Conservation (phyloP, 2,113 vertebrate species). For the Pavo muticus region DNA sequence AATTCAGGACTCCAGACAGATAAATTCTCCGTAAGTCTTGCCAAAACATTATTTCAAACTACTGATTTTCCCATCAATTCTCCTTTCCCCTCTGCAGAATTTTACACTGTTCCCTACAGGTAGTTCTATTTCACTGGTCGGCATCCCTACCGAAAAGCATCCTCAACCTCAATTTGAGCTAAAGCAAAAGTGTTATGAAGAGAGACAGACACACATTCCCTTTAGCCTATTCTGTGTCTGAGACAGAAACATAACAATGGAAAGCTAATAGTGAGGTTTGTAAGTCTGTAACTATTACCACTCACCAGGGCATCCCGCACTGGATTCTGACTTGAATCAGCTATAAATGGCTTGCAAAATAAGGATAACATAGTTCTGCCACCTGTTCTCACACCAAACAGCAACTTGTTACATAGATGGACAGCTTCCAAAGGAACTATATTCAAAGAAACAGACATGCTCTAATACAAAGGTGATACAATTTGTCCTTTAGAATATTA, state of each 20-base stretch:
- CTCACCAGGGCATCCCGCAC: neutral
- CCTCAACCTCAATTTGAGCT: neutral
- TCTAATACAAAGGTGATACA: neutral
- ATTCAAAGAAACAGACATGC: neutral
- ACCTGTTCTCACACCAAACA: neutral
- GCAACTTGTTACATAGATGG: neutral
- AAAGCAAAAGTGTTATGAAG: neutral
- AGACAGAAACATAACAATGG: fast-evolving
- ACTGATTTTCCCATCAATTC: neutral
- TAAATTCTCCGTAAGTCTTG: neutral
- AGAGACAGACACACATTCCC: neutral
- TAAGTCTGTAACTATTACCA: neutral
- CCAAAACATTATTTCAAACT: neutral
- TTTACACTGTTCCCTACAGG: neutral
- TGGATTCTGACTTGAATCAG: neutral
- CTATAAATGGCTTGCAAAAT: neutral
- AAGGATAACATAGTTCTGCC: neutral
- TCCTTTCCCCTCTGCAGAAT: neutral
- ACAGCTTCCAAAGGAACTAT: neutral
- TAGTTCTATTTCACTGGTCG: neutral
- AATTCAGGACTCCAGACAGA: neutral
- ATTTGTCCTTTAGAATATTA: neutral
- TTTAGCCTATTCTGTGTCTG: fast-evolving
- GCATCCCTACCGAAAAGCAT: neutral
- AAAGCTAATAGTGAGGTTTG: neutral